phyloP scores from a whole-genome alignment of 2,113 vertebrate species.

The Eira barbara region DNA sequence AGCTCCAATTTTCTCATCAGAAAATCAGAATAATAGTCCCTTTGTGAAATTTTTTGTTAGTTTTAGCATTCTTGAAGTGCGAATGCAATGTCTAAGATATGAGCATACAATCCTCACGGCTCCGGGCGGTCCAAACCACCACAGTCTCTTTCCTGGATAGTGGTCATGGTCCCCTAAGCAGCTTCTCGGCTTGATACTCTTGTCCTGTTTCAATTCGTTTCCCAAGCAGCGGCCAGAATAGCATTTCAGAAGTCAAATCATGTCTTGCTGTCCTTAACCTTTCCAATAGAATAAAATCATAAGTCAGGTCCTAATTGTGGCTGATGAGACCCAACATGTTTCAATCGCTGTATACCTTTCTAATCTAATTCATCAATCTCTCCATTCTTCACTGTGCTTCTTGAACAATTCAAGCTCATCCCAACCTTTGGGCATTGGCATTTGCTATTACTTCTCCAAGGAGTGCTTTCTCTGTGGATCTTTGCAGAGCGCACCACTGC shows the following conservation, averaged over 20 bases:
- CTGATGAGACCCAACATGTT: background rate
- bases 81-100: fast-evolving
- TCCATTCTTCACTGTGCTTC: background rate
- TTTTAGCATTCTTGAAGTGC: background rate
- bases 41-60: background rate
- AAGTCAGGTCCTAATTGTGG: too few relatives aligned
- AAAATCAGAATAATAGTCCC: background rate
- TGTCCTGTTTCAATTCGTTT: background rate
- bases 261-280: background rate
- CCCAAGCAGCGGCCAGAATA: background rate
- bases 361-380: background rate
- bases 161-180: background rate
- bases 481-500: too few relatives aligned
- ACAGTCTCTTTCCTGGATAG: background rate
- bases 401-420: background rate
- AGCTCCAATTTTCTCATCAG: background rate
- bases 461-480: background rate
- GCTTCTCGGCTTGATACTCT: background rate
- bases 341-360: background rate
- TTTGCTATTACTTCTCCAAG: too few relatives aligned
- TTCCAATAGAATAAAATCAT: background rate
- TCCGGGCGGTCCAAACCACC: background rate
- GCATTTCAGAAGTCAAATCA: background rate
- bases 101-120: background rate
- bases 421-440: background rate